A percentile compares a stretch with the other conserved stretches of the same genome.
These are phyloP conservation scores for Cottus gobio DNA, from an alignment of 2,113 vertebrate genomes.

Conservation along the genomic window DNA sequence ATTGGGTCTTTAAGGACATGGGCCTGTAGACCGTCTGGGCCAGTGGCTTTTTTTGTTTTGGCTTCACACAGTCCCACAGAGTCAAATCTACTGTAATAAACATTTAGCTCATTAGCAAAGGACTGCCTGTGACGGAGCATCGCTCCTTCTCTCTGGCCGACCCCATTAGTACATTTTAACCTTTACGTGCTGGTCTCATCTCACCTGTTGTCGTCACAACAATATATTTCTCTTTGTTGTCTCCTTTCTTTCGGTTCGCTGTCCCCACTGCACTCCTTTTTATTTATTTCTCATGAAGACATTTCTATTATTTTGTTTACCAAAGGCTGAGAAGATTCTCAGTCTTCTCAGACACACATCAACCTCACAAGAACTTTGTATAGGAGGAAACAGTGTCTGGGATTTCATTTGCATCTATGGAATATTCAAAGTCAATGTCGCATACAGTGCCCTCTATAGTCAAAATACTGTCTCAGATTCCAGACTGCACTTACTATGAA, in stretches of 20 bases:
- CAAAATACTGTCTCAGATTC: not conserved
- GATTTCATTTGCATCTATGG: not conserved
- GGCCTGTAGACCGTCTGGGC: not conserved
- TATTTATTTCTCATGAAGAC: not conserved
- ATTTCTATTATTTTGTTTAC: not conserved
- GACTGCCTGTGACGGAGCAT: not conserved
- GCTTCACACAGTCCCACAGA: slow-evolving; percentile 11
- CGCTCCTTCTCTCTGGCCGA: not conserved
- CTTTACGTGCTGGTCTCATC: not conserved
- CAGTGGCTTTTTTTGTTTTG: not conserved
- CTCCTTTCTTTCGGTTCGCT: not conserved
- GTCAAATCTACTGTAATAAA: slow-evolving; percentile 2
- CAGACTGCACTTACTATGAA: not conserved
- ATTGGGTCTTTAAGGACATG: slow-evolving; percentile 17
- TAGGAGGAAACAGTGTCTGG: not conserved
- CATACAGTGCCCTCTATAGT: not conserved
- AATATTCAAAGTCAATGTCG: not conserved
- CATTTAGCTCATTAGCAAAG: slow-evolving; percentile 19
- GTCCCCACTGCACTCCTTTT: not conserved
- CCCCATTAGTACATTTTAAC: not conserved
- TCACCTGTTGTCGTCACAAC: not conserved
- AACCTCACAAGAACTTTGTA: not conserved
- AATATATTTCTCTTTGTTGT: not conserved
- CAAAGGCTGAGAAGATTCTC: not conserved
- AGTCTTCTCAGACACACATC: not conserved